phyloP scores from a whole-genome alignment of 2,888 invertebrate genomes.

The Imbricaverruca yamaguchii region DNA sequence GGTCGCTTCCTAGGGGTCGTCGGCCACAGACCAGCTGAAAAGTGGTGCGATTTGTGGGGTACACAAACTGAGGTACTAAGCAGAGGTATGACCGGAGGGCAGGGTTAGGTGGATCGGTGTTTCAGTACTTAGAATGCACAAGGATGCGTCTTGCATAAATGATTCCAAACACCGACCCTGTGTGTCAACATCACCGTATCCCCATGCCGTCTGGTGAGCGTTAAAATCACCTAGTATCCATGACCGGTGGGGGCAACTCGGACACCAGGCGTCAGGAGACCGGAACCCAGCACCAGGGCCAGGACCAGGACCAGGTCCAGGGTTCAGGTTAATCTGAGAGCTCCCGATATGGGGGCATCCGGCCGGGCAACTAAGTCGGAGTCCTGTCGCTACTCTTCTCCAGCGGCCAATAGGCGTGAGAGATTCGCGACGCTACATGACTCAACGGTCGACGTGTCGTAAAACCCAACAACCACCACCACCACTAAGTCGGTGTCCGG shows the following conservation, averaged over 20 bases:
- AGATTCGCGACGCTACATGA: too few relatives aligned
- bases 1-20: background rate
- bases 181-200: background rate
- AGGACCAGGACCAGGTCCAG: background rate
- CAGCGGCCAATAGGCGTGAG: too few relatives aligned
- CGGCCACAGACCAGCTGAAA: background rate
- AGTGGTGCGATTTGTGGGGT: background rate
- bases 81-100: background rate
- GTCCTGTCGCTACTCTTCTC: too few relatives aligned
- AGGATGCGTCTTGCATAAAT: background rate
- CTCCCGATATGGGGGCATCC: too few relatives aligned
- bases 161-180: background rate
- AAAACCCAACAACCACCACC: too few relatives aligned
- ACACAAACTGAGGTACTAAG: background rate
- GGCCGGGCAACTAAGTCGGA: too few relatives aligned
- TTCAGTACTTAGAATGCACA: background rate
- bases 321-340: too few relatives aligned
- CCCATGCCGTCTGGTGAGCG: background rate
- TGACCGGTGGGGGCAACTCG: background rate
- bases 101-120: background rate
- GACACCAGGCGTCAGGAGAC: background rate
- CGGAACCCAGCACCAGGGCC: background rate
- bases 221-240: background rate
- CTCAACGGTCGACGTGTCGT: too few relatives aligned
- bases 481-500: too few relatives aligned